Evolutionary conservation across 1,140 invertebrate genomes (phyloP), one percentile per base, ranked within the genome.

Genomic region (Littorina saxatilis): DNA sequence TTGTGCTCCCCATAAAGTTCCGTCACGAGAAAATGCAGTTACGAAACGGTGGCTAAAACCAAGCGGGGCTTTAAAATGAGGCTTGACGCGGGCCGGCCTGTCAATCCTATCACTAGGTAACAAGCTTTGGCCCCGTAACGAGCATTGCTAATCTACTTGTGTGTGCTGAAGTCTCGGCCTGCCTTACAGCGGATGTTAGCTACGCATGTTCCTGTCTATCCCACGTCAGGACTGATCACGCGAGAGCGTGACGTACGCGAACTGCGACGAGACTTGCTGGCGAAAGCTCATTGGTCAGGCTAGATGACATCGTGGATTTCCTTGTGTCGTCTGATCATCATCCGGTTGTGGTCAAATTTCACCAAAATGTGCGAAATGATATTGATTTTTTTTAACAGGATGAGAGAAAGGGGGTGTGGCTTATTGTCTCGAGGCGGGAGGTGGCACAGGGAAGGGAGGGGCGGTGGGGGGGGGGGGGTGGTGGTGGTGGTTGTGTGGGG

Each of bases 141-240:
- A 72, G 68, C 68, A 39, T 11, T 17, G 35, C 68, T 40, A 72
- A 72, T 72, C 68, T 72, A 72, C 68, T 72, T 72, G 35, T 63
- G 61, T 63, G 61, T 63, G 27, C 29, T 20, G 32, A 63, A 27
- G 61, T 63, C 29, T 63, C 29, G 29, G 61, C n/a, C n/a, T 27
- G 61, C 1, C 2, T 20, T 11, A 20, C 15, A 58, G 55, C 20
- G 55, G 55, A 27, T 27, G 13, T 58, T 58, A 23, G 55, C n/a
- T 58, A 58, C n/a, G 55, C 55, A 58, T 58, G 55, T 58, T 58
- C 55, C 55, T 27, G 47, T 9, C 15, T 23, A 27, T 27, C 27
- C 11, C 27, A 63, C 61, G 61, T 63, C 61, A n/a, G 32, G 27
- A 63, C 61, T 11, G 61, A 63, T 63, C 61, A 27, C 23, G 5